Conservation (phyloP, 2,888 invertebrate genomes). For the Acanthoscelides obtectus region DNA sequence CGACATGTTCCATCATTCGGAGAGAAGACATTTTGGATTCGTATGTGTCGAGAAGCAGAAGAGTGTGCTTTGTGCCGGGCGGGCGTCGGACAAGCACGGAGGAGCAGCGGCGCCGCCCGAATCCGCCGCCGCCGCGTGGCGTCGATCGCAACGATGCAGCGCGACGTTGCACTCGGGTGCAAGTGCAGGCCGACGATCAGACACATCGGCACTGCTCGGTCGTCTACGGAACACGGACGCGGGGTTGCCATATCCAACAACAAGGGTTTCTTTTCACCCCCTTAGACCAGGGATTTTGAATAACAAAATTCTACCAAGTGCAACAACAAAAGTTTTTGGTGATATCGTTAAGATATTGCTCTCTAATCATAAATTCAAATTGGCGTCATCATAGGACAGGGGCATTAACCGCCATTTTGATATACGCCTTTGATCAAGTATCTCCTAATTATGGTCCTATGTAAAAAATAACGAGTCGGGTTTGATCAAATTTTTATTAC, state of each 20-base stretch:
- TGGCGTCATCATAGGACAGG: no score
- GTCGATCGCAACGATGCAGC: neutral
- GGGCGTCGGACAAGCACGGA: no score
- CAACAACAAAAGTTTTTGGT: no score
- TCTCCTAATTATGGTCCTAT: no score
- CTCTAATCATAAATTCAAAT: no score
- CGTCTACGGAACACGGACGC: neutral
- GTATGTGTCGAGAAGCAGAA: neutral
- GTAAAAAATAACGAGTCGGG: no score
- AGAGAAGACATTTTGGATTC: neutral
- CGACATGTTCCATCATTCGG: neutral
- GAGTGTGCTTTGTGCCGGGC: neutral
- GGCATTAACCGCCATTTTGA: no score
- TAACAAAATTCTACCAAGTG: no score
- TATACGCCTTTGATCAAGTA: no score
- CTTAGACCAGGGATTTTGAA: no score
- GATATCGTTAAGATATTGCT: no score
- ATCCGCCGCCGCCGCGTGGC: neutral
- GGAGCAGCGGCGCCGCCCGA: neutral
- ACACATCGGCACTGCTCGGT: neutral
- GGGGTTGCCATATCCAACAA: neutral
- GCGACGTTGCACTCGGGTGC: neutral
- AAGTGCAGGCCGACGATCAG: slow-evolving; percentile 17
- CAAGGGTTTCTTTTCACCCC: slow-evolving; percentile 2
- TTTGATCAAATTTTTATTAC: no score